phyloP scores from a whole-genome alignment of 1,140 invertebrate genomes.

The Xylocopa sonorina region DNA sequence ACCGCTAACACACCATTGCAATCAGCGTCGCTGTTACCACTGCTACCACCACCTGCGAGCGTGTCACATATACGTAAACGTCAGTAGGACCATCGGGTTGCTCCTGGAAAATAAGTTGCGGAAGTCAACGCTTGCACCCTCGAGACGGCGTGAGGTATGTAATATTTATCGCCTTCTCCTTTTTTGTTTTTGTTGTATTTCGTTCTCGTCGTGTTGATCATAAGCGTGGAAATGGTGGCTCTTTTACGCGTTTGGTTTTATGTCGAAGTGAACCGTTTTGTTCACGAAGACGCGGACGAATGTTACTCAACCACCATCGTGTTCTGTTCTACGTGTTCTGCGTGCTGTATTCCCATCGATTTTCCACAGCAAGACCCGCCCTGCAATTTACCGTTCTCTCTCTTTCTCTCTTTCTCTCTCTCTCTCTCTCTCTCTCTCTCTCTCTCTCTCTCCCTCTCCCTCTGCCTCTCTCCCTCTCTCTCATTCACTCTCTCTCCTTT shows the following conservation, averaged over 20 bases:
- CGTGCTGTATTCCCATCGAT: slow-evolving; percentile 52
- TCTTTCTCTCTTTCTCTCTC: no score
- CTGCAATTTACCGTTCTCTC: slow-evolving; percentile 38
- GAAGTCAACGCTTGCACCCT: neutral
- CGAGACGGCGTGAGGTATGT: slow-evolving; percentile 33
- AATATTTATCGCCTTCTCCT: neutral
- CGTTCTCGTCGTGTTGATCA: neutral
- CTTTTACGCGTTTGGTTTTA: neutral
- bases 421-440: no score
- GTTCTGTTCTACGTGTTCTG: slow-evolving; percentile 11
- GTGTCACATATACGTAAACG: slow-evolving; percentile 45
- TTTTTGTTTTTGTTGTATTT: neutral
- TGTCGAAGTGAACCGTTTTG: neutral
- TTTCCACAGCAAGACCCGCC: slow-evolving; percentile 58
- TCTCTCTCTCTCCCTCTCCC: no score
- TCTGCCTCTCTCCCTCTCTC: no score
- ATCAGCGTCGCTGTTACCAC: slow-evolving; percentile 29
- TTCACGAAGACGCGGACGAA: slow-evolving; percentile 19
- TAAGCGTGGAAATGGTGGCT: slow-evolving; percentile 33
- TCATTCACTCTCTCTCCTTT: no score
- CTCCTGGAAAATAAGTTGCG: slow-evolving; percentile 9
- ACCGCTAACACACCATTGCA: neutral
- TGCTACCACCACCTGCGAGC: slow-evolving; percentile 51
- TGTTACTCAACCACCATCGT: neutral
- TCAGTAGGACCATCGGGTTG: slow-evolving; percentile 32